Base-by-base conservation (phyloP, 2,113 vertebrate genomes). In the Phasianus colchicus region DNA sequence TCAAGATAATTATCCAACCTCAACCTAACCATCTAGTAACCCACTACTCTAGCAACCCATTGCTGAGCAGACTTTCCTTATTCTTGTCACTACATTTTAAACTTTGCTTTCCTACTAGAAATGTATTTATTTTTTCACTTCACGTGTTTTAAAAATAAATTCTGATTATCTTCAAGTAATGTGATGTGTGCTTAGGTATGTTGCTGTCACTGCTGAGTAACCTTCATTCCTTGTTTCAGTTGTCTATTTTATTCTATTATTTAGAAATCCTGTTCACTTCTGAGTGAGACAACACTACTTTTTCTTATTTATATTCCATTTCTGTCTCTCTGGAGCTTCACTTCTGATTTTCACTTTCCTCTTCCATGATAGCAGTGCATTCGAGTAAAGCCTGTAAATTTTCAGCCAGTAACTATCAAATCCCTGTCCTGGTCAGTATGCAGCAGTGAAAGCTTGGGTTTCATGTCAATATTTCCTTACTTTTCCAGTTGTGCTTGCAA, bases 221-320 rank as follows among this genome's bases (percentile, higher is more conserved):
- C 61, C 72, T 91, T 89, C 47, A 25, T 38, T 81, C 58, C 69
- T 80, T 71, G 36, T 52, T 70, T 94, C 65, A 73, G 1, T 64
- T 83, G 69, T 80, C n/a, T 43, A 43, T 43, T 43, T 43, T 43
- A 43, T 43, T 43, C 42, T 43, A 43, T 43, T 43, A 43, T 43
- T 43, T 43, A 43, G 42, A 43, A 43, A 43, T 7, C 42, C 15
- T 43, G 15, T 43, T 43, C 42, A 43, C 42, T 43, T 43, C 42
- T 43, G 42, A 43, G 8, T 43, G 42, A 43, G 47, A 12, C 21
- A 24, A 22, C 14, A 24, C 47, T 19, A 47, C 45, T 15, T 29
- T 29, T 27, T 27, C 27, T 91, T 95, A 93, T 90, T 96, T 90
- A 27, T 92, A 94, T 96, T 96, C 84, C 14, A 57, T 4, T 82